Evolutionary conservation across 2,113 vertebrate genomes (phyloP).

Genomic region (Siniperca chuatsi): DNA sequence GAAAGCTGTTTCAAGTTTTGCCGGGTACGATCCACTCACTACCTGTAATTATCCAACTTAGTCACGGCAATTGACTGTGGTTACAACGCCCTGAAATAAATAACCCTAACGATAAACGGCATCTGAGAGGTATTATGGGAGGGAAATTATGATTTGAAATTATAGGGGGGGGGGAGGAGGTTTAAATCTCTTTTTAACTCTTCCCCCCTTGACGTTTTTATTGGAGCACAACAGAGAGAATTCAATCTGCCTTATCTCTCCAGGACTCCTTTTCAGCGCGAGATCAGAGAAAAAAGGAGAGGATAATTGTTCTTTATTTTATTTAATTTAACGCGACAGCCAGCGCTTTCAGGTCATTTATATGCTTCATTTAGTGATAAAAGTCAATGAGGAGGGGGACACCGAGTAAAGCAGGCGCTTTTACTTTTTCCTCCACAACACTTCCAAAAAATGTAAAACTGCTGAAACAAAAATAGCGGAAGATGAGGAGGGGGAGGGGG

Average conservation of each 20-base stretch:
- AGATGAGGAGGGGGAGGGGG: neutral
- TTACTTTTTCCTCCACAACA: conserved; percentile 79
- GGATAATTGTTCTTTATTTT: conserved; percentile 92
- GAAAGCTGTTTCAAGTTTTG: conserved; percentile 15
- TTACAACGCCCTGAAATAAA: conserved; percentile 67
- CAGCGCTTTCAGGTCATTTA: conserved; percentile 91
- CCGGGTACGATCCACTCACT: neutral
- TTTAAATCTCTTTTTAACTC: conserved; percentile 81
- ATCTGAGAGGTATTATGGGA: conserved; percentile 75
- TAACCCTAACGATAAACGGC: conserved; percentile 64
- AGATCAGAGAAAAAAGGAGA: conserved; percentile 88
- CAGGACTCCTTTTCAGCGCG: conserved; percentile 87
- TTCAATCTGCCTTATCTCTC: conserved; percentile 91
- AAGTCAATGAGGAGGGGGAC: conserved; percentile 85
- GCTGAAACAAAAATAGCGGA: conserved; percentile 66
- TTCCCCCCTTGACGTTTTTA: conserved; percentile 80
- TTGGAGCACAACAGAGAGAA: conserved; percentile 84
- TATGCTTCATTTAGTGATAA: conserved; percentile 94
- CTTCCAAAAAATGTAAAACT: conserved; percentile 70
- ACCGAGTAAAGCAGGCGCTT: conserved; percentile 61
- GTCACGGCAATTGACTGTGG: conserved; percentile 62
- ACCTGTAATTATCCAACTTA: conserved; percentile 68
- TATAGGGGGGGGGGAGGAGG: conserved; percentile 57
- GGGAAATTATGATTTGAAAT: conserved; percentile 85
- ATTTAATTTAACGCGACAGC: conserved; percentile 91